Evolutionary conservation across 92 coral and sea anemone species (phyloP), one percentile per base, ranked within the genome.

Genomic region (Porites lobata): DNA sequence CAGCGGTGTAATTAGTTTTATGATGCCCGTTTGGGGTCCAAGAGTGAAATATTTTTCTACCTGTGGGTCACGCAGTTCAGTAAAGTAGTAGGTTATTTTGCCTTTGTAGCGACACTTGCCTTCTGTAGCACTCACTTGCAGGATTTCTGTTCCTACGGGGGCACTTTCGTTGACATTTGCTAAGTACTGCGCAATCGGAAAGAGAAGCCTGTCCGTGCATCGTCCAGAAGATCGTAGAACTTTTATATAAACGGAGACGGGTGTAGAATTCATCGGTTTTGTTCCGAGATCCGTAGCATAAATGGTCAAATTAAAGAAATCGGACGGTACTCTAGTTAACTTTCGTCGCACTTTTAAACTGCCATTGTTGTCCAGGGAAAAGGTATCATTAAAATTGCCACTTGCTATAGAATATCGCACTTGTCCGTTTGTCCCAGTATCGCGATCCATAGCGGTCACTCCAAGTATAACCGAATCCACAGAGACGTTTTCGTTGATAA

Each of bases 391-490:
- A 14, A 75, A 18, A 65, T 93, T 93, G 1, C 98, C 96, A 50
- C 76, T 51, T 12, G 65, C 50, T 17, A 95, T 80, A 14, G 17
- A 38, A 84, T 91, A 91, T n/a, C 84, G 72, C 20, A 95, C 63
- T 83, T 90, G 66, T 26, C 91, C 56, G 76, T 95, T 91, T 50
- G 59, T 70, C 0, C 90, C 89, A 5, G 89, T 66, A 69, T 95
- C 98, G 69, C 93, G 90, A 54, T 95, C 98, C n/a, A 87, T 93
- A 43, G 96, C 96, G 1, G 94, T 95, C 13, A 95, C 95, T 71
- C 94, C 93, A 65, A 95, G 92, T 50, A 95, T 83, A 8, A 87
- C 71, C 12, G 96, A 68, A 24, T 92, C 96, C 18, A 95, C 83
- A 1, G 98, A 82, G 15, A 93, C 92, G 68, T 95, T 89, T 66